These are phyloP conservation scores for Danio rerio DNA, from an alignment of 2,113 vertebrate genomes.

Conservation along the genomic window DNA sequence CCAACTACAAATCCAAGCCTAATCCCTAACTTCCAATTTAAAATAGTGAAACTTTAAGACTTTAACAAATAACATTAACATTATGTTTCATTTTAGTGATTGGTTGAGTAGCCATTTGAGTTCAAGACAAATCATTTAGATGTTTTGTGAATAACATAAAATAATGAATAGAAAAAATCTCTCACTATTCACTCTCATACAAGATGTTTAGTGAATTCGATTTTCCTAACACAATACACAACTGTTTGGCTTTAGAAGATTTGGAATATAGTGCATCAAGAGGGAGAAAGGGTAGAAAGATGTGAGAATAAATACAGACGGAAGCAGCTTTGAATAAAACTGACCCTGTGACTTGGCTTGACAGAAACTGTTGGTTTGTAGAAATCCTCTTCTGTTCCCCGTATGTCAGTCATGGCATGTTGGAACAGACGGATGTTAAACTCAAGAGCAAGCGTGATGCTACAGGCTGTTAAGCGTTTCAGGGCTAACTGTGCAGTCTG, in stretches of 20 bases:
- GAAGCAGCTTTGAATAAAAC: constrained; percentile 18
- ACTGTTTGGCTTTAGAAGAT: not conserved
- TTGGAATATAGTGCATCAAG: not conserved
- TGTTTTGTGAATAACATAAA: not conserved
- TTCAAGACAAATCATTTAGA: not conserved
- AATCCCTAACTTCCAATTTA: not conserved
- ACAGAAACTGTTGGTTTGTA: constrained; percentile 31
- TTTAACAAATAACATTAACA: too few species aligned
- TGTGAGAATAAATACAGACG: constrained; percentile 24
- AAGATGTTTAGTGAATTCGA: not conserved
- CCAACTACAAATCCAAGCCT: not conserved
- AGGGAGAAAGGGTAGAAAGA: not conserved
- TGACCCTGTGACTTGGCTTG: constrained; percentile 27
- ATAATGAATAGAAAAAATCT: not conserved
- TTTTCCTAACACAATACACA: not conserved
- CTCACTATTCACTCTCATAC: not conserved
- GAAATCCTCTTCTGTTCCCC: constrained; percentile 40
- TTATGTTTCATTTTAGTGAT: too few species aligned
- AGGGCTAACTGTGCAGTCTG: constrained; percentile 16
- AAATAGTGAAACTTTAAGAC: too few species aligned
- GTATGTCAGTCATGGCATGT: constrained; percentile 37
- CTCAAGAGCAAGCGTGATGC: constrained; percentile 19
- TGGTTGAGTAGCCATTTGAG: too few species aligned
- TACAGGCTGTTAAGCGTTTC: constrained; percentile 22
- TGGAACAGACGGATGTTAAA: constrained; percentile 40